Conservation (phyloP, 2,113 vertebrate genomes). For the Empidonax traillii region DNA sequence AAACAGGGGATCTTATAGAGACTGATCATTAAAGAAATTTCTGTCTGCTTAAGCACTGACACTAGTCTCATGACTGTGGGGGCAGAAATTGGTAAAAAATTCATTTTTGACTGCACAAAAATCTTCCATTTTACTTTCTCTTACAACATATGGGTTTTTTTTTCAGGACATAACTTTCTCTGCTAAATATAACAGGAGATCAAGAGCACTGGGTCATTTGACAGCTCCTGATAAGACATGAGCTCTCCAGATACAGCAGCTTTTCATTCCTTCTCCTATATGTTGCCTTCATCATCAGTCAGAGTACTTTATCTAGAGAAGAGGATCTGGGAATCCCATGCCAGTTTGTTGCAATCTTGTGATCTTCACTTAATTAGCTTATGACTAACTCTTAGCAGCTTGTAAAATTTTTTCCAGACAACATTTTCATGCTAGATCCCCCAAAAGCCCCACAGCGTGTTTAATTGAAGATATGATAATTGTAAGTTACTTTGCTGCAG, state of each 20-base stretch:
- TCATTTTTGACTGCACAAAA: neutral
- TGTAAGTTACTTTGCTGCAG: conserved; percentile 26
- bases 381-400: neutral
- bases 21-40: neutral
- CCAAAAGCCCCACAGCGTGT: neutral
- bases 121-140: neutral
- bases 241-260: neutral
- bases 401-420: neutral
- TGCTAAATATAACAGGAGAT: neutral
- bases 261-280: neutral
- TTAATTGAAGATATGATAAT: conserved; percentile 56
- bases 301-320: neutral
- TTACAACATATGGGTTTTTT: neutral
- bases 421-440: neutral
- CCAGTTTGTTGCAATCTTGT: conserved; percentile 8
- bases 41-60: neutral
- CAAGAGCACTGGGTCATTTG: neutral
- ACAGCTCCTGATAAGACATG: neutral
- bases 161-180: neutral
- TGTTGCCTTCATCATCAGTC: neutral
- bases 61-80: neutral
- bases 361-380: conserved; percentile 40
- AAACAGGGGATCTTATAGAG: neutral
- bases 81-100: neutral
- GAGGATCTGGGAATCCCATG: neutral